These are phyloP conservation scores for Apodemia hepburni DNA, from an alignment of 2,888 invertebrate genomes.

Conservation along the genomic window DNA sequence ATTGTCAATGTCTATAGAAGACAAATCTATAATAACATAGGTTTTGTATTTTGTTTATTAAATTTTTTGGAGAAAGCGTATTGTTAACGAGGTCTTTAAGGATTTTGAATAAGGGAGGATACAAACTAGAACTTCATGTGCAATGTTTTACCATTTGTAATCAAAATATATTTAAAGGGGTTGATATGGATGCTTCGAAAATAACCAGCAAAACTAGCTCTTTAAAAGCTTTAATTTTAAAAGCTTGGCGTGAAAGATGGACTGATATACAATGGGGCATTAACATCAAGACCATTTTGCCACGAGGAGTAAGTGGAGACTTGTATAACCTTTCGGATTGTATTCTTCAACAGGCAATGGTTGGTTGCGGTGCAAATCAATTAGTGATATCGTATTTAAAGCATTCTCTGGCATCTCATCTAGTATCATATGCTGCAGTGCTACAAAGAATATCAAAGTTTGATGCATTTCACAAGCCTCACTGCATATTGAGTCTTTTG, in stretches of 20 bases:
- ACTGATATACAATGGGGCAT: conserved; percentile 97
- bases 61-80: too few species aligned
- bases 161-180: conserved; percentile 33
- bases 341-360: conserved; percentile 95
- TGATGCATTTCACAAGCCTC: conserved; percentile 91
- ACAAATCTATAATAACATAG: too few species aligned
- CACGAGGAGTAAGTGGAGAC: conserved; percentile 95
- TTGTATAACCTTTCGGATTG: conserved; percentile 96
- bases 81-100: too few species aligned
- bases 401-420: conserved; percentile 93
- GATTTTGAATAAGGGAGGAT: too few species aligned
- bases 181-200: conserved; percentile 86
- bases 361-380: conserved; percentile 95
- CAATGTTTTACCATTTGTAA: not conserved
- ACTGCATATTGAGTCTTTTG: conserved; percentile 91
- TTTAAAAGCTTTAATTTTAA: conserved; percentile 87
- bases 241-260: conserved; percentile 98
- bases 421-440: conserved; percentile 95
- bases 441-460: conserved; percentile 93
- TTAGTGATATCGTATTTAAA: conserved; percentile 94
- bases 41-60: too few species aligned
- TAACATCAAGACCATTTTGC: conserved; percentile 94
- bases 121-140: not conserved
- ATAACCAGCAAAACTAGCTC: conserved; percentile 92
- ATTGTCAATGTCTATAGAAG: too few species aligned